Evolutionary conservation across 2,888 invertebrate species (phyloP).

Genomic region (Bombylius discolor): DNA sequence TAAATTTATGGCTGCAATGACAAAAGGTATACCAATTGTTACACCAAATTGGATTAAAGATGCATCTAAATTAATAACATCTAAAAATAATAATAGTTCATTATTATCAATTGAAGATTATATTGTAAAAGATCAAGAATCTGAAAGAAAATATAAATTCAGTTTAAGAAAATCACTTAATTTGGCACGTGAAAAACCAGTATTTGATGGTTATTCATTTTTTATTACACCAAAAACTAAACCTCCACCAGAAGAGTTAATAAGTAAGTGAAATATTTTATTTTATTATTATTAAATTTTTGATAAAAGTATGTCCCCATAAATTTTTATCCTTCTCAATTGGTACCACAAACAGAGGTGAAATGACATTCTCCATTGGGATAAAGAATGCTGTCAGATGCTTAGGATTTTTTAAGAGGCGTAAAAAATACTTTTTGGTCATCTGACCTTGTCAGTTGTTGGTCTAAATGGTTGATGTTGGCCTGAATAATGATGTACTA

Average conservation of each 20-base stretch:
- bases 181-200: slow-evolving; percentile 14
- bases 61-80: slow-evolving; percentile 3
- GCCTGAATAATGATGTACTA: no score
- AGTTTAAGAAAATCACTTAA: slow-evolving; percentile 17
- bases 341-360: no score
- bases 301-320: no score
- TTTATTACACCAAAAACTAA: slow-evolving; percentile 19
- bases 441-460: no score
- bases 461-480: no score
- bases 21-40: slow-evolving; percentile 47
- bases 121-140: slow-evolving; percentile 13
- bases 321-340: no score
- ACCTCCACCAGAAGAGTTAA: slow-evolving; percentile 20
- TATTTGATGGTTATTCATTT: slow-evolving; percentile 20
- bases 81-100: neutral
- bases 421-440: no score
- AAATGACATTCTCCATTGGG: no score
- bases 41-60: slow-evolving; percentile 20
- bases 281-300: neutral
- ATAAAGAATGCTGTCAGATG: no score
- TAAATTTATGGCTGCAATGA: slow-evolving; percentile 47
- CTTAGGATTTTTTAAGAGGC: no score
- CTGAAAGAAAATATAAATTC: slow-evolving; percentile 23
- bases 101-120: slow-evolving; percentile 20
- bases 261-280: slow-evolving; percentile 13